Base-by-base conservation (phyloP, 2,113 vertebrate genomes). In the Xenotilapia leptura region DNA sequence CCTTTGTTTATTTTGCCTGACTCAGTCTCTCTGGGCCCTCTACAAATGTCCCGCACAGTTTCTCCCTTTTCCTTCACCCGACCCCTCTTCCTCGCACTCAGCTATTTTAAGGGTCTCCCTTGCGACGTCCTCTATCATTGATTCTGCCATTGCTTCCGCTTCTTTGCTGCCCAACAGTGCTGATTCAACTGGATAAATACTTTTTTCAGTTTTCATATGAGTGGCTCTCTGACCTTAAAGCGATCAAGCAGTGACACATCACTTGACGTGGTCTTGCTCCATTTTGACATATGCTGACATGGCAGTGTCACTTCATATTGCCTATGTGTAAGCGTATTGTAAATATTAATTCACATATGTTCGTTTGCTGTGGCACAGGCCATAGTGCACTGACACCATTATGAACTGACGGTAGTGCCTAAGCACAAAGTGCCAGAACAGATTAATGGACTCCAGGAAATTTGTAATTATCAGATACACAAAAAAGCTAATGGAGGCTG, bases 91-190 rank as follows among this genome's bases (percentile, higher is more conserved):
- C 55, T 81, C 88, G 38, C 82, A 62, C 86, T 92, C 91, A 47
- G 89, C 88, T 90, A 90, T 95, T 93, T 93, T 88, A 51, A 79
- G 90, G 87, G 17, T 36, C 28, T 88, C 89, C 92, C 92, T 54
- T 3, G 84, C 2, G 85, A 45, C 40, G 13, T 79, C 85, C 87
- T 51, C 65, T 10, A 9, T 70, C 86, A 51, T n/a, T 62, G 84
- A 86, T 42, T 89, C 84, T 55, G 70, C 82, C 58, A 8, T 33
- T 5, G 62, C 70, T 89, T 79, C 80, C 15, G 14, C 70, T 81
- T 79, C 86, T 80, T 28, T 11, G 15, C 54, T 28, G 54, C 73
- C 60, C 47, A 65, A 51, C 82, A 73, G 12, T 83, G 93, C 94
- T 88, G 94, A 94, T 84, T 92, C 91, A 84, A 81, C 92, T 17